Evolutionary conservation across 2,113 vertebrate species (phyloP), one percentile per base, ranked within the genome.

Genomic region (Ondatra zibethicus): DNA sequence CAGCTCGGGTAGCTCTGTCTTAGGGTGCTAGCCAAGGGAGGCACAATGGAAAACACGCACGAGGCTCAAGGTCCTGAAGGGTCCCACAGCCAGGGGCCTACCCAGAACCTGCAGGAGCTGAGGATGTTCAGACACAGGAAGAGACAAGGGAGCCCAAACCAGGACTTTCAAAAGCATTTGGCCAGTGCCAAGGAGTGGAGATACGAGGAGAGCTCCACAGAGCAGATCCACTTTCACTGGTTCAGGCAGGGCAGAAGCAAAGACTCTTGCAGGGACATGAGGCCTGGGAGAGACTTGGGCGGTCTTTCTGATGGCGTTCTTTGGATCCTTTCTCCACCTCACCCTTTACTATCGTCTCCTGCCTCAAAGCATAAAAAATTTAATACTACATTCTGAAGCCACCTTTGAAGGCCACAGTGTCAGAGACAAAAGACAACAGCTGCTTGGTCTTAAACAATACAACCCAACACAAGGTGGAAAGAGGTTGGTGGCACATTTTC

Each of bases 361-460:
- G 73, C 25, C 52, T 81, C 7, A 33, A 65, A 75, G 36, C 77
- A 88, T 16, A 47, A 58, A 58, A 58, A 21, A 90, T 31, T 14
- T 47, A 58, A 58, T 45, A 14, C 55, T 23, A 25, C 39, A 39
- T 23, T 87, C 86, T 75, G 21, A 50, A 80, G 75, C 1, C 75
- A 50, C 70, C 70, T 88, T 88, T 36, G 68, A 95, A 96, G 42
- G 63, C 61, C 21, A 45, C 29, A 55, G 65, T 92, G 92, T 78
- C 81, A 88, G 88, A 80, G 87, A 70, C 55, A 5, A 31, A 82
- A 93, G 21, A 58, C 36, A 45, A 84, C 17, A 85, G 75, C 42
- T 80, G n/a, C 5, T 14, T 50, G 16, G 17, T 85, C 45, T 88
- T 75, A 68, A 3, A 61, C 52, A 91, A 76, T 7, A 65, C 13